A percentile compares a stretch with the other conserved stretches of the same genome.
Evolutionary conservation across 64 coral and sea anemone species (phyloP).

Genomic region (Porites lutea): DNA sequence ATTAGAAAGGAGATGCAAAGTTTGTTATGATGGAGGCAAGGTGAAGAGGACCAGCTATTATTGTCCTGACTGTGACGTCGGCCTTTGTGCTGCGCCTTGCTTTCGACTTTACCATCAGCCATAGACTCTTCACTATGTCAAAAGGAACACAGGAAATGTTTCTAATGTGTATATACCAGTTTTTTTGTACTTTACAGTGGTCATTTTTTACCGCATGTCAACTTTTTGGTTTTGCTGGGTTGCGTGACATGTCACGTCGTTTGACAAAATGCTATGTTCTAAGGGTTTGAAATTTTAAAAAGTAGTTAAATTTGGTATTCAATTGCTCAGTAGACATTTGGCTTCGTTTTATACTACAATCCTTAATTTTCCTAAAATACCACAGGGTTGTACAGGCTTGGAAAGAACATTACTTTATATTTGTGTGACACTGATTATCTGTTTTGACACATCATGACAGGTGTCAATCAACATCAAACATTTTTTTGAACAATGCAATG

Average conservation of each 20-base stretch:
- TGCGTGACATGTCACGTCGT: not conserved
- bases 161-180: not conserved
- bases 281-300: not conserved
- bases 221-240: not conserved
- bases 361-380: not conserved
- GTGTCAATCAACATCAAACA: slow-evolving; percentile 18
- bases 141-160: not conserved
- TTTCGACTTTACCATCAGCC: not conserved
- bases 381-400: not conserved
- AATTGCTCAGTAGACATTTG: slow-evolving; percentile 29
- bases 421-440: not conserved
- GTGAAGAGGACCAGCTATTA: not conserved
- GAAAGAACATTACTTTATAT: not conserved
- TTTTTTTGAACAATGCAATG: slow-evolving; percentile 15
- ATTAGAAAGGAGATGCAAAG: slow-evolving; percentile 1
- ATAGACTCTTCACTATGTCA: not conserved
- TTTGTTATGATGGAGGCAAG: not conserved
- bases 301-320: not conserved
- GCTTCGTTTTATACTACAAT: not conserved
- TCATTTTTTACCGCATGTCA: not conserved
- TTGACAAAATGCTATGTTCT: slow-evolving; percentile 2
- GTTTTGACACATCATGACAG: slow-evolving; percentile 2
- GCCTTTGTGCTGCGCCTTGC: slow-evolving; percentile 11
- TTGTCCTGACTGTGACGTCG: slow-evolving; percentile 5
- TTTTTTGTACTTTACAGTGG: not conserved